Base-by-base conservation (phyloP, 2,797 vertebrate species). In the Muscicapa comitata region DNA sequence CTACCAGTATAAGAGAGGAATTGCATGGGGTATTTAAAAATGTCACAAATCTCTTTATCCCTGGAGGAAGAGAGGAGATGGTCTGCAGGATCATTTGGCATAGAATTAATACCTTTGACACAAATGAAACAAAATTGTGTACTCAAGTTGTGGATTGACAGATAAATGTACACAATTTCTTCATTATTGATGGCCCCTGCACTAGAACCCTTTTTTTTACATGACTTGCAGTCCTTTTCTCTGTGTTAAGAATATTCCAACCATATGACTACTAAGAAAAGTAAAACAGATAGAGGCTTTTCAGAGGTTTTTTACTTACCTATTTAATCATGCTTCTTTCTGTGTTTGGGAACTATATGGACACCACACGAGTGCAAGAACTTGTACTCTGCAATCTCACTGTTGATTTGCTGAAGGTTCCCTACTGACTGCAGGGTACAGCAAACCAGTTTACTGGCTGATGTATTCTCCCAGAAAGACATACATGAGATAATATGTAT, bases 301-400 rank as follows among this genome's bases (percentile, higher is more conserved):
- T 85, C 29, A 65, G 29, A 59, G 16, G 4, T 59, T 25, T 74
- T 80, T 67, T 29, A 18, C 37, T 53, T 67, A 43, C 7, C 17
- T 55, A 6, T 73, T 72, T 59, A 73, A 63, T n/a, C 6, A 26
- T 62, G 9, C 13, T 43, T 62, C 45, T 53, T 72, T 79, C 12
- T 4, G 1, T 43, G 10, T 51, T 62, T 77, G 43, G 67, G 11
- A 6, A 38, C 21, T 51, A 6, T 33, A 8, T 21, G 67, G 16
- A 25, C 5, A 10, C 8, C 31, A 47, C 0, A 5, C 0, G 14
- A 40, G 17, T 40, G 40, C 0, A 2, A 45, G 20, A 53, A 53
- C 48, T 63, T 66, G 21, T 48, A 29, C 8, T 57, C 18, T 37
- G 7, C 25, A 55, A 5, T 73, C 25, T 85, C 31, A 16, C 16